These are phyloP conservation scores for Drosophila oshimai DNA, from an alignment of 1,140 invertebrate genomes.

Conservation along the genomic window DNA sequence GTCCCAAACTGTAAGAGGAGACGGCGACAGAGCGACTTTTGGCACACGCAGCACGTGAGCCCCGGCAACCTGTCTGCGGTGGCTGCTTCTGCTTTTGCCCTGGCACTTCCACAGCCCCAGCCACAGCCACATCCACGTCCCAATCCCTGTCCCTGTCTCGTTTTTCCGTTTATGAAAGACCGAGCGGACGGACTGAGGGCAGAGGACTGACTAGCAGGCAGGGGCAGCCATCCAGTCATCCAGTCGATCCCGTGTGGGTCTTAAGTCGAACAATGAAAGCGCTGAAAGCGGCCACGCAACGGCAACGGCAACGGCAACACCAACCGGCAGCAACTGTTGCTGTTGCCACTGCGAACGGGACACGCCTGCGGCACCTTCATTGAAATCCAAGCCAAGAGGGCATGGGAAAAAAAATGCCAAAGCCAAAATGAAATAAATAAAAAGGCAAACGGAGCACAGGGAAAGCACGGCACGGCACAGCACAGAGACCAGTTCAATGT, in stretches of 20 bases:
- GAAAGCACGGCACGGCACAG: conserved; percentile 12
- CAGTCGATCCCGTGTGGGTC: conserved; percentile 55
- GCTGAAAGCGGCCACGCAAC: conserved; percentile 61
- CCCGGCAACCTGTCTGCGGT: conserved; percentile 42
- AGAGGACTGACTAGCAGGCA: no score
- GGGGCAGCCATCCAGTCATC: no score
- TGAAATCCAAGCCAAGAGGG: conserved; percentile 47
- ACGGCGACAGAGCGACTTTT: conserved; percentile 60
- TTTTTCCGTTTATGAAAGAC: conserved; percentile 24
- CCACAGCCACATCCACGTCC: neutral
- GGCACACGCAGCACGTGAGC: conserved; percentile 76
- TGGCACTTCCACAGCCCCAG: conserved; percentile 1
- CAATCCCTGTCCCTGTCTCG: conserved; percentile 11
- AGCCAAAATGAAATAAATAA: conserved; percentile 4
- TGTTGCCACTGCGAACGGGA: conserved; percentile 26
- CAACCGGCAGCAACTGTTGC: conserved; percentile 31
- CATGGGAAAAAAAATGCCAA: neutral
- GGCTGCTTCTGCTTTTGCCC: conserved; percentile 18
- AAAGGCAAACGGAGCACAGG: neutral
- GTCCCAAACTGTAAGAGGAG: conserved; percentile 69
- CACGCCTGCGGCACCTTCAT: conserved; percentile 50
- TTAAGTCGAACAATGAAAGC: conserved; percentile 75
- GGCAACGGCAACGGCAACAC: neutral
- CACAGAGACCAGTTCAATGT: conserved; percentile 16
- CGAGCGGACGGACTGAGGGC: conserved; percentile 1